phyloP scores from a whole-genome alignment of 2,888 invertebrate species.

The Sarcophaga caerulescens region DNA sequence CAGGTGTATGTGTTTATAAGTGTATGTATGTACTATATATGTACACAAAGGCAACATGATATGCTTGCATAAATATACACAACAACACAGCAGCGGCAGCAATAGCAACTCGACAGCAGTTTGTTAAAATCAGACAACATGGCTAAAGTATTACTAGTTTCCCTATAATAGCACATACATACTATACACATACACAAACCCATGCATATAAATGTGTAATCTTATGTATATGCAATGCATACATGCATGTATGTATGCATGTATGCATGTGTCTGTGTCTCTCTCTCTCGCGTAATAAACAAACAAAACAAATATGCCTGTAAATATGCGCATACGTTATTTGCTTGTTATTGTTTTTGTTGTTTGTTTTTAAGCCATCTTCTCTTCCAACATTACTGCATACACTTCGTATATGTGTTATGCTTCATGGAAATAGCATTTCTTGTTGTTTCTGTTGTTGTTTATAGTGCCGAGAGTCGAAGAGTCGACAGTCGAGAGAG shows the following conservation, averaged over 20 bases:
- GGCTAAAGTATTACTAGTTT: constrained; percentile 16
- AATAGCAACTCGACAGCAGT: constrained; percentile 24
- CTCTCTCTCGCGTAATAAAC: background rate
- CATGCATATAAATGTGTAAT: background rate
- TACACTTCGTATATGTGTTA: background rate
- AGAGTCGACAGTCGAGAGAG: background rate
- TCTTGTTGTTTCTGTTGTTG: background rate
- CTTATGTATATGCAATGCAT: background rate
- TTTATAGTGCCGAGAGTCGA: background rate
- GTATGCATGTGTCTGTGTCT: background rate
- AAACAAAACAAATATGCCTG: constrained; percentile 3
- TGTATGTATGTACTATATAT: background rate
- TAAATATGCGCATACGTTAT: constrained; percentile 21
- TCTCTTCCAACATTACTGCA: background rate
- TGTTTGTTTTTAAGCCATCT: constrained; percentile 17
- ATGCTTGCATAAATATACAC: constrained; percentile 57
- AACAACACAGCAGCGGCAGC: background rate
- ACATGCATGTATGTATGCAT: background rate
- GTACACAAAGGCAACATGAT: constrained; percentile 46
- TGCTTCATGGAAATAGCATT: background rate
- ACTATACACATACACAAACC: background rate
- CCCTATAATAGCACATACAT: background rate
- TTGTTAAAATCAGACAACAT: constrained; percentile 59
- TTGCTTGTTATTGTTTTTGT: constrained; percentile 42
- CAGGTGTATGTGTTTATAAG: background rate